These are phyloP conservation scores for Ylistrum balloti DNA, from an alignment of 1,140 invertebrate genomes.

Conservation along the genomic window DNA sequence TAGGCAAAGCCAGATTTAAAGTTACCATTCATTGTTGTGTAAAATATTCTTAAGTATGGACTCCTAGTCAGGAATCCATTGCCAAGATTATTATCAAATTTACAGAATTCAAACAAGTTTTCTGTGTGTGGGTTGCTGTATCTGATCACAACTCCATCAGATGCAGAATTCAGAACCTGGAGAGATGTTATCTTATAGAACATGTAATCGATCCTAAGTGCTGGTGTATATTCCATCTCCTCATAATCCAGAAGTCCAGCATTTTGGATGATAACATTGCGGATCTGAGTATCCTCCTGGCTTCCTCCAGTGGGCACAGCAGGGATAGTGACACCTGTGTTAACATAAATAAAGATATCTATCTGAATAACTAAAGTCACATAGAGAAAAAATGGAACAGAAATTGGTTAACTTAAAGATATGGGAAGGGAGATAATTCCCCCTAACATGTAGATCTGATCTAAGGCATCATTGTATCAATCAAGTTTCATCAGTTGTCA, in stretches of 20 bases:
- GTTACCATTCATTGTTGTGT: conserved; percentile 85
- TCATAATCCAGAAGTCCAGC: conserved; percentile 97
- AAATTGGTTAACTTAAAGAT: too few species aligned
- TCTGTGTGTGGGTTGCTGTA: conserved; percentile 91
- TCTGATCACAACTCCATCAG: conserved; percentile 92
- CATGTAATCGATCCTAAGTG: conserved; percentile 97
- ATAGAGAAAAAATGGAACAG: too few species aligned
- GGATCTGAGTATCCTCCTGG: conserved; percentile 68
- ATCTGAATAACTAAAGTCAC: not conserved
- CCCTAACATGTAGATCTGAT: too few species aligned
- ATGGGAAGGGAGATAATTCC: too few species aligned
- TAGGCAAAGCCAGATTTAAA: conserved; percentile 94
- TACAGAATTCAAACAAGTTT: conserved; percentile 74
- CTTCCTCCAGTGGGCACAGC: conserved; percentile 69
- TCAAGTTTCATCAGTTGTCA: too few species aligned
- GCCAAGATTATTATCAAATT: conserved; percentile 74
- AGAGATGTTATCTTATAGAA: conserved; percentile 89
- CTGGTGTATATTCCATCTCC: conserved; percentile 93
- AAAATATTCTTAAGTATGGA: conserved; percentile 71
- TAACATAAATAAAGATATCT: not conserved
- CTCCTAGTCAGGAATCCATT: conserved; percentile 76
- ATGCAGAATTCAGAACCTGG: conserved; percentile 75
- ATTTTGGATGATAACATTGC: conserved; percentile 71
- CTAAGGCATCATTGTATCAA: too few species aligned
- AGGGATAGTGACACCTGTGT: conserved; percentile 76